Evolutionary conservation across 2,888 invertebrate species (phyloP).

Genomic region (Zygaena filipendulae): DNA sequence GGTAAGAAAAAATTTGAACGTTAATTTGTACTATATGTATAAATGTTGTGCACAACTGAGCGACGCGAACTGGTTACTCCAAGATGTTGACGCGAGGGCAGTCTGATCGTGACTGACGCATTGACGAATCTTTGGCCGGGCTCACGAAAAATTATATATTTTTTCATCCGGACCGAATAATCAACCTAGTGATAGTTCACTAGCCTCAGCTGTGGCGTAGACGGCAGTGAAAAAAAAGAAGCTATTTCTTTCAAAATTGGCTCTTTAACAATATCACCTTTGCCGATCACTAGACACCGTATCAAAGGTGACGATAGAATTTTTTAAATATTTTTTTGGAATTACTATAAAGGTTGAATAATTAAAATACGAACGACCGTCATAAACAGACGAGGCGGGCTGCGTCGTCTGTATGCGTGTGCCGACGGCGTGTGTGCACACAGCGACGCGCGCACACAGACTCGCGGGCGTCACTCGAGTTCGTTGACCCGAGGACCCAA

Average conservation of each 20-base stretch:
- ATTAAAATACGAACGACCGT: slow-evolving; percentile 49
- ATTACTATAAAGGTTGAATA: slow-evolving; percentile 21
- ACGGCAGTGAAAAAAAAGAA: neutral
- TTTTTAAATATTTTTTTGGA: neutral
- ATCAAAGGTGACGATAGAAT: neutral
- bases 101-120: slow-evolving; percentile 59
- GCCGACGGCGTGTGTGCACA: slow-evolving; percentile 30
- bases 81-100: slow-evolving; percentile 53
- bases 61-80: slow-evolving; percentile 38
- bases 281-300: slow-evolving; percentile 12
- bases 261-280: slow-evolving; percentile 27
- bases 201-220: slow-evolving; percentile 34
- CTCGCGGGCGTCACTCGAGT: slow-evolving; percentile 46
- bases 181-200: slow-evolving; percentile 65
- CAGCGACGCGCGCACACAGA: slow-evolving; percentile 47
- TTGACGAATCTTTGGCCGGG: slow-evolving; percentile 58
- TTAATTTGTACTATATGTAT: slow-evolving; percentile 59
- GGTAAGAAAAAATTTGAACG: slow-evolving; percentile 55
- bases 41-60: slow-evolving; percentile 60
- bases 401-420: slow-evolving; percentile 38
- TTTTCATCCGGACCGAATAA: slow-evolving; percentile 60
- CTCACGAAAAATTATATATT: slow-evolving; percentile 60
- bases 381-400: slow-evolving; percentile 26
- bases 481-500: slow-evolving; percentile 63
- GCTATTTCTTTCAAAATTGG: slow-evolving; percentile 21